Conservation (phyloP, 2,888 invertebrate genomes). For the Apocheima hispidaria region DNA sequence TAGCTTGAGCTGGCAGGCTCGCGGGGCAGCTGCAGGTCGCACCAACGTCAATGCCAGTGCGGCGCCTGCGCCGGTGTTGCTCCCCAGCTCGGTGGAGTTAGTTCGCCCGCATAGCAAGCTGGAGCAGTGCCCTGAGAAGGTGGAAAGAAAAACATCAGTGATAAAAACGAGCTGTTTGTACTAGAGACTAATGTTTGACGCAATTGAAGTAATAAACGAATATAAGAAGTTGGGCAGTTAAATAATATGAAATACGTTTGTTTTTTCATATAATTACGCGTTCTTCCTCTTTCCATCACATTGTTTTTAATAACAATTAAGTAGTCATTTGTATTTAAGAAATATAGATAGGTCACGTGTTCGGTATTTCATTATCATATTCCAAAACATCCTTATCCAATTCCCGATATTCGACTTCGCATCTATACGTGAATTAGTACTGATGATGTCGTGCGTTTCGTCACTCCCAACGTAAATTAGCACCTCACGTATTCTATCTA, state of each 20-base stretch:
- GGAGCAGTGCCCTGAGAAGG: conserved; percentile 67
- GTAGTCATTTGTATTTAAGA: no score
- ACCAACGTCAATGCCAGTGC: conserved; percentile 76
- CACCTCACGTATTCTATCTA: conserved; percentile 29
- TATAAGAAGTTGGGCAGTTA: no score
- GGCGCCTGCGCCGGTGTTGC: conserved; percentile 68
- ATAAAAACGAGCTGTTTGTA: no score
- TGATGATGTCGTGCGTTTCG: conserved; percentile 39
- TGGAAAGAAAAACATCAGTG: not conserved
- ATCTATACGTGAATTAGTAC: conserved; percentile 34
- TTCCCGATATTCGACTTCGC: conserved; percentile 34
- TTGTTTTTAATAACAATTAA: no score
- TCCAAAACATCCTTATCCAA: conserved; percentile 37
- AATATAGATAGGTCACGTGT: no score
- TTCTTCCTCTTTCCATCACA: no score
- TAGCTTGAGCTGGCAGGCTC: conserved; percentile 71
- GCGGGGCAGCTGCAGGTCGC: conserved; percentile 59
- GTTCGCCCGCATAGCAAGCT: conserved; percentile 80
- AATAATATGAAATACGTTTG: no score
- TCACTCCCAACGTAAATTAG: conserved; percentile 42
- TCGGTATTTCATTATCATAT: conserved; percentile 7
- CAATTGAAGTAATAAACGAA: no score
- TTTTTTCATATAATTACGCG: no score
- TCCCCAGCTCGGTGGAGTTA: conserved; percentile 76
- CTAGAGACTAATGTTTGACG: no score